Conservation (phyloP, 2,113 vertebrate genomes). For the Salvelinus namaycush region DNA sequence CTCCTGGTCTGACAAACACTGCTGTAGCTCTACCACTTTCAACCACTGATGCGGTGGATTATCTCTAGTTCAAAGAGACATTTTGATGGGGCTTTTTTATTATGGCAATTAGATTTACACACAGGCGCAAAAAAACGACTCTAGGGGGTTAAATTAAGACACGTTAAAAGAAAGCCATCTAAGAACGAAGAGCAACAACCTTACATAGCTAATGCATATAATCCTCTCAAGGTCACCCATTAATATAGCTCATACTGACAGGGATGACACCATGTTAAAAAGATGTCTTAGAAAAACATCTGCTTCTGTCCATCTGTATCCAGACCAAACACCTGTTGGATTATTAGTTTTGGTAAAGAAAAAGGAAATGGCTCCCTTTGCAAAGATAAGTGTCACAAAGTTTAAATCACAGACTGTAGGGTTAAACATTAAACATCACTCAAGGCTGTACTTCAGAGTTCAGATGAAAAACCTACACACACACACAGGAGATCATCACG, state of each 20-base stretch:
- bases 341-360: slow-evolving; percentile 23
- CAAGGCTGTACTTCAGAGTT: slow-evolving; percentile 40
- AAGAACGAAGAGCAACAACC: slow-evolving; percentile 38
- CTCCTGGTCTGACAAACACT: no score
- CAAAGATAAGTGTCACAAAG: slow-evolving; percentile 43
- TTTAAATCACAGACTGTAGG: slow-evolving; percentile 37
- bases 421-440: slow-evolving; percentile 46
- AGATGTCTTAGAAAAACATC: slow-evolving; percentile 10
- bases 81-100: no score
- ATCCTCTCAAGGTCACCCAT: slow-evolving; percentile 57
- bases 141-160: no score
- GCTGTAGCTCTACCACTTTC: no score
- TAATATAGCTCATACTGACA: slow-evolving; percentile 53
- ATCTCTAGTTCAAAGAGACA: no score
- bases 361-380: neutral
- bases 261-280: slow-evolving; percentile 36
- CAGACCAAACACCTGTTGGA: slow-evolving; percentile 30
- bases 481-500: slow-evolving; percentile 40
- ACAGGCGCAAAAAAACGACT: no score
- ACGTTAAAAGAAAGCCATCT: slow-evolving; percentile 43
- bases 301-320: slow-evolving; percentile 15
- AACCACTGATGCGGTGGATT: no score
- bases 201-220: slow-evolving; percentile 59
- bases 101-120: no score
- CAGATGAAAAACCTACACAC: slow-evolving; percentile 31